Evolutionary conservation across 2,797 vertebrate species (phyloP), one percentile per base, ranked within the genome.

Genomic region (Pelobates cultripes): DNA sequence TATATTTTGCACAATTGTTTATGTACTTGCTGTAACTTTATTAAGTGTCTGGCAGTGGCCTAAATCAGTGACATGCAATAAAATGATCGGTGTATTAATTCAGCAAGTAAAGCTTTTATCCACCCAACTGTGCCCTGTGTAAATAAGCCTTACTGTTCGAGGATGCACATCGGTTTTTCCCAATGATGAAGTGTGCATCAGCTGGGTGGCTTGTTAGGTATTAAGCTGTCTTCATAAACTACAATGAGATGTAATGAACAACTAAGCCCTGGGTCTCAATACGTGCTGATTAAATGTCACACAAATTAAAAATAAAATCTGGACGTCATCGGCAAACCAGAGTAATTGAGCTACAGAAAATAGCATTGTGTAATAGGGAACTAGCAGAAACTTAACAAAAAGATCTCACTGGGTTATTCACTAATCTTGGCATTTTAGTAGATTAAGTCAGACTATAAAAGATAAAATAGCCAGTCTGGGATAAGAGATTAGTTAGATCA

Each of bases 221-320:
- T 72, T 84, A 84, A 84, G 82, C 77, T 75, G 77, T 75, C 82
- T 70, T 76, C 77, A 71, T 75, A 75, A 79, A 71, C 72, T 75
- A 79, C 45, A 75, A 68, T 76, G 77, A 79, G 72, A 79, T 71
- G 70, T 79, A 84, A 84, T 84, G 82, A 84, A 79, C 79, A 84
- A 70, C 77, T 84, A 84, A 84, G 82, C 82, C 67, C 60, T 66
- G 73, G 4, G 75, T 84, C 73, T 71, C 77, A 75, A 79, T 75
- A 75, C 75, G 72, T 79, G 82, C 77, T 79, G 82, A 81, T 78
- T 81, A 81, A 78, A 81, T 81, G 83, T 80, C 78, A 81, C 74
- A n/a, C 75, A 81, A 81, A 81, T 81, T 81, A 75, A 78, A 81
- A 73, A 78, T 73, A 75, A 81, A 70, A 81, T 61, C 40, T 78